Evolutionary conservation across 1,140 invertebrate species (phyloP).

Genomic region (Capitella teleta): DNA sequence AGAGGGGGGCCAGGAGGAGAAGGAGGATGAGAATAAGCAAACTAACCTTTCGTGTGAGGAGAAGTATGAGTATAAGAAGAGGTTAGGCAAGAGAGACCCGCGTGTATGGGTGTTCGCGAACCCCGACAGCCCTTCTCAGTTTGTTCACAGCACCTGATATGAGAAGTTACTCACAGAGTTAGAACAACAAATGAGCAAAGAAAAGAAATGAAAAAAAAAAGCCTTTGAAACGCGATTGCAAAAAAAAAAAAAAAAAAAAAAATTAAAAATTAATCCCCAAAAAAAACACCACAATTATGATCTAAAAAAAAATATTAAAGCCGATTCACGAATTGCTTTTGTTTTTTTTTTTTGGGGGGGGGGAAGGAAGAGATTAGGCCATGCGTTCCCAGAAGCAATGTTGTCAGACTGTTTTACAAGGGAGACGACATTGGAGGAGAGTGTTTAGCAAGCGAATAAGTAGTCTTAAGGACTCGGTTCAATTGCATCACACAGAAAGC

Average conservation of each 20-base stretch:
- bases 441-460: no score
- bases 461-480: no score
- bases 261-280: neutral
- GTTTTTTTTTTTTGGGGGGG: no score
- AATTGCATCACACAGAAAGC: no score
- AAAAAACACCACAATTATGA: neutral
- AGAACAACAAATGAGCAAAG: neutral
- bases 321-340: neutral
- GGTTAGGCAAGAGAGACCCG: neutral
- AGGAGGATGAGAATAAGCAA: neutral
- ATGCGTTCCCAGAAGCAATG: neutral
- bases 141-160: slow-evolving; percentile 3
- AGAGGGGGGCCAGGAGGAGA: neutral
- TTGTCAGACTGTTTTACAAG: neutral
- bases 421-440: neutral
- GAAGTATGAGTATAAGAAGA: no score
- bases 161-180: slow-evolving; percentile 1
- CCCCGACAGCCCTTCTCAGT: slow-evolving; percentile 1
- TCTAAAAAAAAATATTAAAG: neutral
- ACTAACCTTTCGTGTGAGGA: neutral
- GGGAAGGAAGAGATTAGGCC: no score
- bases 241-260: neutral
- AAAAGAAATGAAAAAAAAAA: neutral
- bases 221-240: neutral
- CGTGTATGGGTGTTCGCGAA: slow-evolving; percentile 4